These are phyloP conservation scores for Noctua janthe DNA, from an alignment of 2,888 invertebrate genomes.

Conservation along the genomic window DNA sequence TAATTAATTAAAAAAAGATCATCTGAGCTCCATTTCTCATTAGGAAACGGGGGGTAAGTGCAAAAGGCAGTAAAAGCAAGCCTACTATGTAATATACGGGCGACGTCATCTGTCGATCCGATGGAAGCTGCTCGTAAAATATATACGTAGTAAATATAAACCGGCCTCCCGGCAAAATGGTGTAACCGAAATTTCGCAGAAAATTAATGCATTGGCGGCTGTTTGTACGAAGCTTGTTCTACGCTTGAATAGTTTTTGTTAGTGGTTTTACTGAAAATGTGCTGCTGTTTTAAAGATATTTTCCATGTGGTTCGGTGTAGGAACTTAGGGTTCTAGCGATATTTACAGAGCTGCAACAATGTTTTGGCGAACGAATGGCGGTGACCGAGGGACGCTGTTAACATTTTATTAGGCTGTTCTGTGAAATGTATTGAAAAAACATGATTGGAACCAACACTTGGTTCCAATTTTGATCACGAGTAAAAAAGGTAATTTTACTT, in stretches of 20 bases:
- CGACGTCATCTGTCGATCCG: conserved; percentile 73
- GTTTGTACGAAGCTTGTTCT: conserved; percentile 27
- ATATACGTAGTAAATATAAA: conserved; percentile 67
- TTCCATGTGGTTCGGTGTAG: too few species aligned
- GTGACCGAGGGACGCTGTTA: not conserved
- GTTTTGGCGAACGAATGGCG: not conserved
- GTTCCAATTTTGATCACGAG: too few species aligned
- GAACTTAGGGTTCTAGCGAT: not conserved
- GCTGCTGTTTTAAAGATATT: conserved; percentile 1
- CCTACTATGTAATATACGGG: conserved; percentile 71
- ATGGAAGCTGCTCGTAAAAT: conserved; percentile 74
- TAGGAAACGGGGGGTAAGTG: conserved; percentile 63
- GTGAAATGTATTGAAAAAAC: too few species aligned
- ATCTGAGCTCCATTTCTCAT: conserved; percentile 61
- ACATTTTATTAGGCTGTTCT: too few species aligned
- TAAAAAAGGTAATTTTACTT: not conserved
- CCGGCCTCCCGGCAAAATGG: conserved; percentile 29
- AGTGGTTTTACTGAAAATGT: conserved; percentile 23
- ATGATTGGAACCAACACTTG: too few species aligned
- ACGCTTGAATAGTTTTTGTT: conserved; percentile 28
- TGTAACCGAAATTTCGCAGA: conserved; percentile 44
- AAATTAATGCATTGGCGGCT: conserved; percentile 29
- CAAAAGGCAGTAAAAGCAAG: conserved; percentile 64
- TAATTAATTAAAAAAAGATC: not conserved
- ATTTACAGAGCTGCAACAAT: not conserved